Conservation (phyloP, 2,113 vertebrate genomes). For the Cryptotis parvus region DNA sequence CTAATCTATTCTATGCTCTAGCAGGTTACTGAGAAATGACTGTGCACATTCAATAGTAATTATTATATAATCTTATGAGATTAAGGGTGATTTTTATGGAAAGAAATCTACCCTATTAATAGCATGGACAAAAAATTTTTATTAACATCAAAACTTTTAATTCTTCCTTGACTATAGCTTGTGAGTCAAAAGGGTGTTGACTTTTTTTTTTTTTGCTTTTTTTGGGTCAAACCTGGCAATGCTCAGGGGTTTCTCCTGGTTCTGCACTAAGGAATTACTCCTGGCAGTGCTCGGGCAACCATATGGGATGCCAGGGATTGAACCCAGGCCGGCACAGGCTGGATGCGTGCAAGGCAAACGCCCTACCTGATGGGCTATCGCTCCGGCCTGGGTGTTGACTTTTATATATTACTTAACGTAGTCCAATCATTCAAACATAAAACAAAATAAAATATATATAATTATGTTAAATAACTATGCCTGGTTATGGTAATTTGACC, state of each 20-base stretch:
- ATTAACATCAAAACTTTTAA: constrained; percentile 15
- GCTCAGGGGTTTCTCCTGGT: too few species aligned
- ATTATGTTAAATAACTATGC: neutral
- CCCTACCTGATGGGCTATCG: too few species aligned
- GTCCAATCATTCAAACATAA: neutral
- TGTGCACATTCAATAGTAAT: neutral
- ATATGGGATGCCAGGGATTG: too few species aligned
- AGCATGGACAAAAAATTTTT: neutral
- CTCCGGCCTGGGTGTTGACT: too few species aligned
- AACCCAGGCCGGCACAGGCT: too few species aligned
- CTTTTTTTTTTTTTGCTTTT: too few species aligned
- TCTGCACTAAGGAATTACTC: too few species aligned
- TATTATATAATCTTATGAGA: neutral
- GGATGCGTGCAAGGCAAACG: too few species aligned
- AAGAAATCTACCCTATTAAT: neutral
- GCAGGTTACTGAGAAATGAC: neutral
- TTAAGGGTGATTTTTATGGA: neutral
- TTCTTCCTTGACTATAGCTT: neutral
- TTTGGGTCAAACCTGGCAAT: too few species aligned
- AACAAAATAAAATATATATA: neutral
- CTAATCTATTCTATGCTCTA: neutral
- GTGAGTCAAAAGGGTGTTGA: neutral
- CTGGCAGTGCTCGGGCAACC: too few species aligned
- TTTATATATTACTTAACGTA: neutral
- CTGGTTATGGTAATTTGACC: neutral